These are phyloP conservation scores for Dolomedes plantarius DNA, from an alignment of 2,888 invertebrate genomes.

Conservation along the genomic window DNA sequence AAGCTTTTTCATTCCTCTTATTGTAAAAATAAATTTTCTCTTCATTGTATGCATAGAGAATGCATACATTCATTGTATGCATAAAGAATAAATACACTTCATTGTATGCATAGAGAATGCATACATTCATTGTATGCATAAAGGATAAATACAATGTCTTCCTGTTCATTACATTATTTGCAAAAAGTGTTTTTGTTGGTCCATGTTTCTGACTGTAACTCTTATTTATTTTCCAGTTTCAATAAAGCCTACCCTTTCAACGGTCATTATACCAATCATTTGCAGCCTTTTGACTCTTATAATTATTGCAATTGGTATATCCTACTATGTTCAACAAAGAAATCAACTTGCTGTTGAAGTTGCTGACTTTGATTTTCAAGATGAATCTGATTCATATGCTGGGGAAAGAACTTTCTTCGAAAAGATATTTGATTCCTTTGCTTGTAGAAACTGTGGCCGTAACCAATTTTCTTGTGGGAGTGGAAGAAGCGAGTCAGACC, in stretches of 20 bases:
- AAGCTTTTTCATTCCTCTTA: too few species aligned
- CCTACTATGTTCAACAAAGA: constrained; percentile 89
- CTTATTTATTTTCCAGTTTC: constrained; percentile 80
- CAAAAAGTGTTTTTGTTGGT: too few species aligned
- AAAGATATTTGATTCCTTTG: constrained; percentile 86
- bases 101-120: too few species aligned
- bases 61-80: too few species aligned
- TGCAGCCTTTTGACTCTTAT: constrained; percentile 89
- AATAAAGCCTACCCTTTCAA: constrained; percentile 88
- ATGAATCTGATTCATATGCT: constrained; percentile 78
- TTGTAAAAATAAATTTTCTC: too few species aligned
- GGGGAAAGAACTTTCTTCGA: constrained; percentile 87
- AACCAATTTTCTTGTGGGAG: constrained; percentile 14
- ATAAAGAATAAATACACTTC: too few species aligned
- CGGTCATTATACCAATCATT: constrained; percentile 90
- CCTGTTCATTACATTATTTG: too few species aligned
- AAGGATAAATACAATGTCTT: too few species aligned
- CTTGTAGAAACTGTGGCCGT: constrained; percentile 27
- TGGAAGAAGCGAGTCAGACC: constrained; percentile 36
- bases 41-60: too few species aligned
- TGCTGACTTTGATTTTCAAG: constrained; percentile 81
- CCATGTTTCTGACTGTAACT: too few species aligned
- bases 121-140: too few species aligned
- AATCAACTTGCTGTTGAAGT: constrained; percentile 89
- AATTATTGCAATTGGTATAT: constrained; percentile 89